phyloP scores from a whole-genome alignment of 2,113 vertebrate genomes.

The Cyanistes caeruleus region DNA sequence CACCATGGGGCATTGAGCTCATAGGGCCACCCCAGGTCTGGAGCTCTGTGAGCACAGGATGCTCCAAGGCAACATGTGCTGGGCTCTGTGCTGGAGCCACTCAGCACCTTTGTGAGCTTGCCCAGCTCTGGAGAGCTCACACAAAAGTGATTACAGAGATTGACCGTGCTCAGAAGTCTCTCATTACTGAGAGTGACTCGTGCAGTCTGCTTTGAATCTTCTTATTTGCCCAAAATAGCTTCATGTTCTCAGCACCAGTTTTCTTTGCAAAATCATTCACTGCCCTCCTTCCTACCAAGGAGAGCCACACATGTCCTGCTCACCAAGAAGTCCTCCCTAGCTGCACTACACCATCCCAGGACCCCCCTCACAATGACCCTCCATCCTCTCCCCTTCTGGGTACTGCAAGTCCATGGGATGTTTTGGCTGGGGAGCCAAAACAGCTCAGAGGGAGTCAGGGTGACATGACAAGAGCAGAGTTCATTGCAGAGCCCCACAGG shows the following conservation, averaged over 20 bases:
- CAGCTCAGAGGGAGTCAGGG: not conserved
- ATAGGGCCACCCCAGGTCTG: not conserved
- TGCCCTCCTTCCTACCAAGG: not conserved
- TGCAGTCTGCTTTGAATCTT: conserved; percentile 40
- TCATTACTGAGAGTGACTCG: conserved; percentile 31
- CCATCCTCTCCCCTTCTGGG: not conserved
- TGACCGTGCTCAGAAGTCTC: not conserved
- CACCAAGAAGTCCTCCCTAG: not conserved
- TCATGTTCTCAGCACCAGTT: conserved; percentile 17
- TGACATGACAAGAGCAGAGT: not conserved
- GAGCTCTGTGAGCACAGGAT: not conserved
- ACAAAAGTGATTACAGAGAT: not conserved
- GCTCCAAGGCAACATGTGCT: not conserved
- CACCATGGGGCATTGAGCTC: not conserved
- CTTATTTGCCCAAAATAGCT: conserved; percentile 50
- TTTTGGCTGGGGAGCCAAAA: not conserved
- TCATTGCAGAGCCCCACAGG: not conserved
- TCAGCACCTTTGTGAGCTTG: not conserved
- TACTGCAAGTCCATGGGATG: not conserved
- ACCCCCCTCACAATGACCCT: not conserved
- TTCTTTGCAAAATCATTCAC: not conserved
- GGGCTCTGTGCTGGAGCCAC: not conserved
- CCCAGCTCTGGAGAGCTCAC: not conserved
- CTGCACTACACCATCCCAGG: not conserved
- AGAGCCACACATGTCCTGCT: not conserved